These are phyloP conservation scores for Sinocyclocheilus anshuiensis DNA, from an alignment of 2,113 vertebrate genomes.

Conservation along the genomic window DNA sequence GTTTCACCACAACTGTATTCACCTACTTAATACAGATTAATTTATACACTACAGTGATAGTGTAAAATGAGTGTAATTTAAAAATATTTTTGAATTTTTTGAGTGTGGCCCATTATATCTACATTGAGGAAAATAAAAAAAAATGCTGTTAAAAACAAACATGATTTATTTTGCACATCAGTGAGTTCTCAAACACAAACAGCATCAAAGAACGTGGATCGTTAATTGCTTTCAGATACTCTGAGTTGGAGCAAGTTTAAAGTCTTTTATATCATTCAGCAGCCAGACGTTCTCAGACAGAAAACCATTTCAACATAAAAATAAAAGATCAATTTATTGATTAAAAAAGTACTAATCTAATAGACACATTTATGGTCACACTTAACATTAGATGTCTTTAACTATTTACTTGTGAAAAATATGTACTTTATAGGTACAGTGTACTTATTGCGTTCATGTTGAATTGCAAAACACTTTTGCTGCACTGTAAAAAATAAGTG, in stretches of 20 bases:
- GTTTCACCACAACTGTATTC: neutral
- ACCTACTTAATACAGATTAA: neutral
- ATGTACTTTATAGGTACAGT: too few species aligned
- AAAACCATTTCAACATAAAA: neutral
- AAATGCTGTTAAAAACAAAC: slow-evolving; percentile 5
- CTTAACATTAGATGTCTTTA: too few species aligned
- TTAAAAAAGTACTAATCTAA: too few species aligned
- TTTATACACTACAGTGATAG: neutral
- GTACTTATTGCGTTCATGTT: neutral
- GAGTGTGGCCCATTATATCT: neutral
- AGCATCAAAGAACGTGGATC: neutral
- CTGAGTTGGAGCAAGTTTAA: neutral
- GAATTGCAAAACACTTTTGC: neutral
- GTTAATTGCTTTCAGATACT: neutral
- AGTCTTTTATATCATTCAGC: neutral
- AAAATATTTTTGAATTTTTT: neutral
- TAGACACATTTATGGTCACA: too few species aligned
- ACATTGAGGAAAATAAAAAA: neutral
- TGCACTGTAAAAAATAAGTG: too few species aligned
- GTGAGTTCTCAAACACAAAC: neutral
- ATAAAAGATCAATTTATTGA: neutral
- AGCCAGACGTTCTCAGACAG: neutral
- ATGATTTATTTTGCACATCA: neutral
- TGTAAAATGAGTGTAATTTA: neutral
- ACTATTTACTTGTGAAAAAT: too few species aligned